Conservation (phyloP, 2,113 vertebrate species). For the Alexandromys fortis region DNA sequence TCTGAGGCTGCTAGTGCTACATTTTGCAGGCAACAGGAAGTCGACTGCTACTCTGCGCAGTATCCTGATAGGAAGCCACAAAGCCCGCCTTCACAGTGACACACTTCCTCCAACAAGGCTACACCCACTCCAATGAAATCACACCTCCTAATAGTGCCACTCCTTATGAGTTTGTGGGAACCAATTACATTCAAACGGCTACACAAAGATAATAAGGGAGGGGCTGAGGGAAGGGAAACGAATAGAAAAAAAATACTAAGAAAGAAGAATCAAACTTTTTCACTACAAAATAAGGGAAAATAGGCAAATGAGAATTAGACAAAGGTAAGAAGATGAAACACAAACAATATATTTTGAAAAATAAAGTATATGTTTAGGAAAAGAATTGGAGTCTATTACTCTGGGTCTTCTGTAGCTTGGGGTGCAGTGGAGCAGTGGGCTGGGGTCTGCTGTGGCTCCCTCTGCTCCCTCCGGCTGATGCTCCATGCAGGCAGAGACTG, state of each 20-base stretch:
- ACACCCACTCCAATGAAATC: background rate
- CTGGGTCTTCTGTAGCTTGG: no score
- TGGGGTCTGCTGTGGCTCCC: background rate
- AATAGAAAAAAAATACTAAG: background rate
- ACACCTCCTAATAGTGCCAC: background rate
- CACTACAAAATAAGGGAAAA: background rate
- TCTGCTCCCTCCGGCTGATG: background rate
- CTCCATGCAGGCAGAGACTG: background rate
- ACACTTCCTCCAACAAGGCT: background rate
- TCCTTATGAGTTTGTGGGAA: background rate
- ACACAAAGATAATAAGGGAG: background rate
- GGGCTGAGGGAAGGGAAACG: background rate
- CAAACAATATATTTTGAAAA: background rate
- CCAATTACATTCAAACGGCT: background rate
- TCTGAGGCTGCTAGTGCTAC: background rate
- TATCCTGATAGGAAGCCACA: background rate
- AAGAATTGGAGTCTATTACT: background rate
- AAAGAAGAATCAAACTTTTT: background rate
- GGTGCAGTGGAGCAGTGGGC: no score
- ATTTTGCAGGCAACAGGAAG: background rate
- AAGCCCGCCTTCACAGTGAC: background rate
- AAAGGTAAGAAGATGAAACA: background rate
- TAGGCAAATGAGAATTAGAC: background rate
- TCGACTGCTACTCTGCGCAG: background rate
- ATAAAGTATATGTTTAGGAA: background rate